A percentile compares a stretch with the other conserved stretches of the same genome.
Conservation (phyloP, 30 jellyfish, hydroid and myxozoan genomes). For the Hydractinia symbiolongicarpus region DNA sequence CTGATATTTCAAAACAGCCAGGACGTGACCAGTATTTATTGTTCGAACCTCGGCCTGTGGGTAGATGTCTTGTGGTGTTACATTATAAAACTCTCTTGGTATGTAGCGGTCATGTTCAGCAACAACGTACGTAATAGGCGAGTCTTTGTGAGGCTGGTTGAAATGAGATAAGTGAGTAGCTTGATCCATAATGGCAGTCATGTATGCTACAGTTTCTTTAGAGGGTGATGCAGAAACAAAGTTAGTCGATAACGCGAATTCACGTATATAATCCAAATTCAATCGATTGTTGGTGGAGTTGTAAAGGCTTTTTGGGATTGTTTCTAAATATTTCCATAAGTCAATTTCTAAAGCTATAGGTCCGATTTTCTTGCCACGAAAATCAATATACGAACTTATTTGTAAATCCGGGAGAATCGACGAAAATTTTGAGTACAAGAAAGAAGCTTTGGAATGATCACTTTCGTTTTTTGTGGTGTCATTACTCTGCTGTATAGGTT, state of each 20-base stretch:
- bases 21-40: constrained; percentile 83
- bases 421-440: neutral
- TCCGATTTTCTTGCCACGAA: constrained; percentile 22
- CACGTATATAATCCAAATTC: constrained; percentile 54
- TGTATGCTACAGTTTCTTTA: constrained; percentile 52
- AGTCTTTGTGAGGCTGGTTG: constrained; percentile 57
- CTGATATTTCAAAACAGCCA: constrained; percentile 67
- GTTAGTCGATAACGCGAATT: constrained; percentile 22
- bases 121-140: constrained; percentile 48
- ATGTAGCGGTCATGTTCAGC: constrained; percentile 83
- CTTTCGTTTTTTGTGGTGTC: neutral
- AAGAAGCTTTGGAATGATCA: neutral
- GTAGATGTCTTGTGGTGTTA: constrained; percentile 69
- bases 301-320: constrained; percentile 29
- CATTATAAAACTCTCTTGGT: constrained; percentile 45
- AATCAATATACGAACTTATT: neutral
- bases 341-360: constrained; percentile 57
- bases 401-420: neutral
- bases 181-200: constrained; percentile 66
- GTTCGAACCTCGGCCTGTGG: constrained; percentile 54
- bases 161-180: constrained; percentile 67
- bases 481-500: neutral
- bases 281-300: constrained; percentile 41
- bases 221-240: constrained; percentile 22
- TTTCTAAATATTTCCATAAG: constrained; percentile 36